A percentile compares a stretch with the other conserved stretches of the same genome.
Evolutionary conservation across 2,797 vertebrate species (phyloP).

Genomic region (Pipistrellus kuhlii): DNA sequence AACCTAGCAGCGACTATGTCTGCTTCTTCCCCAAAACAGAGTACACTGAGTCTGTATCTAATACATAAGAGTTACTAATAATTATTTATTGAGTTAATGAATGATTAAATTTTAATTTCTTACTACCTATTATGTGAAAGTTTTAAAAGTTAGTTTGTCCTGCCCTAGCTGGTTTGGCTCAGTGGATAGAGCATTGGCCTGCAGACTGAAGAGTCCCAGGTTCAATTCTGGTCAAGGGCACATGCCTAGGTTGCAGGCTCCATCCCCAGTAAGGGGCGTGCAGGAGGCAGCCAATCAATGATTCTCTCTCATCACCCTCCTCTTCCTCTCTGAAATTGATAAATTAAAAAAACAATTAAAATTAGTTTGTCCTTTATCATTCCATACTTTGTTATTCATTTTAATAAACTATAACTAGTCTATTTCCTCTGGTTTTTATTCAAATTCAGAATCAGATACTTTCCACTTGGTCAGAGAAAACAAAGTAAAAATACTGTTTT

Average conservation of each 20-base stretch:
- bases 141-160: conserved; percentile 5
- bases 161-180: background rate
- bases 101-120: background rate
- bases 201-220: no score
- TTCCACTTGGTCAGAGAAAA: conserved; percentile 6
- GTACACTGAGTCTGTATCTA: background rate
- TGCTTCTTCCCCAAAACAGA: background rate
- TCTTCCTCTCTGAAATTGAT: no score
- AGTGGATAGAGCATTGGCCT: no score
- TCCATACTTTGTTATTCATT: conserved; percentile 5
- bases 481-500: conserved; percentile 10
- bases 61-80: background rate
- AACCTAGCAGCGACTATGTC: background rate
- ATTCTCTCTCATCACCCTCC: no score
- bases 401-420: background rate
- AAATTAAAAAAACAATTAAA: conserved; percentile 5
- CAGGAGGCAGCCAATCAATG: no score
- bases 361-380: background rate
- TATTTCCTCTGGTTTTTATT: conserved; percentile 5
- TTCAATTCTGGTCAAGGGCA: no score
- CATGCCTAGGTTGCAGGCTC: no score
- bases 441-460: conserved; percentile 57
- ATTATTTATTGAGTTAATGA: conserved; percentile 40
- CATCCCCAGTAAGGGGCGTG: no score
- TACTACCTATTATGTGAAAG: background rate